Evolutionary conservation across 2,797 vertebrate species (phyloP), one percentile per base, ranked within the genome.

Genomic region (Pseudochirops cupreus): DNA sequence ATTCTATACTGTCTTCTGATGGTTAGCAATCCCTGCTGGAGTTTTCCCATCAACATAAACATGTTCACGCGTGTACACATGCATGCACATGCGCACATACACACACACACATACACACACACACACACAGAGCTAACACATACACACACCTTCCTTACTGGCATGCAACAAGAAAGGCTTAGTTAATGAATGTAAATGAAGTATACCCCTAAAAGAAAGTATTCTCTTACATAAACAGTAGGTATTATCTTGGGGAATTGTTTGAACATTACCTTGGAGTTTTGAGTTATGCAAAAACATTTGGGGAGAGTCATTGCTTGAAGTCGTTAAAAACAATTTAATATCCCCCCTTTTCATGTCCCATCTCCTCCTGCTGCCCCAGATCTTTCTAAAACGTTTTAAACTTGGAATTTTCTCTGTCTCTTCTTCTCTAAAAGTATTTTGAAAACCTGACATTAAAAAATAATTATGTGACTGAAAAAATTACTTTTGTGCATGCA

Each of bases 401-500:
- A 94, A 90, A 93, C 90, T 96, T 94, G 95, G 94, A 91, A 95
- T 94, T 93, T 74, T 96, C 95, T 94, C 55, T 52, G 95, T 96
- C 74, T 93, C 33, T 91, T 93, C 0, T 93, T 97, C 90, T 95
- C 87, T 95, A 82, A 94, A 96, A 94, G 95, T 91, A 94, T 96
- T 97, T 97, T 95, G 94, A 97, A 94, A 96, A 93, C 55, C 52
- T 97, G 56, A 12, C 91, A 95, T 94, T 96, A 96, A 96, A 95
- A 94, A 94, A 92, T 95, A 97, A 97, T 97, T 95, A 96, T 24
- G 67, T 33, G 91, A 96, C 94, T 12, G 90, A 95, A 96, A 92
- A 92, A 97, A 97, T 91, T 95, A 91, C 96, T 97, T 94, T 95
- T 93, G 97, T 97, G 96, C 58, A 74, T 62, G 46, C 93, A 96